These are phyloP conservation scores for Drosophila nigricruria DNA, from an alignment of 2,888 invertebrate species.

Conservation along the genomic window DNA sequence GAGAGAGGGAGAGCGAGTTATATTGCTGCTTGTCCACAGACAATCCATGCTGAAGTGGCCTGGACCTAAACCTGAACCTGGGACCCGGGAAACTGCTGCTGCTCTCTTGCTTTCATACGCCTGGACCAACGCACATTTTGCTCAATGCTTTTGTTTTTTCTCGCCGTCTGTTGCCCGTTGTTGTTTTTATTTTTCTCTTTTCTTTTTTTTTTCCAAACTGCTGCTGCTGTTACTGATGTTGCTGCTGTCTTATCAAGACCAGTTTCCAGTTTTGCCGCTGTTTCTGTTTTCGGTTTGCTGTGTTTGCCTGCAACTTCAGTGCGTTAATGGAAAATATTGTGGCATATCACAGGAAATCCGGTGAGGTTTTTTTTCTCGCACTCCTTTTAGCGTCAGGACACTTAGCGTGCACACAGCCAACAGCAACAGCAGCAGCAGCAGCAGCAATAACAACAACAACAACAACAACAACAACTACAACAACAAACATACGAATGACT, in stretches of 20 bases:
- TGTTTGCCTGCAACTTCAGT: slow-evolving; percentile 72
- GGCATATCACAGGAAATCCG: slow-evolving; percentile 82
- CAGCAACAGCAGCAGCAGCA: slow-evolving; percentile 17
- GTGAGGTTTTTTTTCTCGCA: slow-evolving; percentile 74
- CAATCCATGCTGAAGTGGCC: slow-evolving; percentile 59
- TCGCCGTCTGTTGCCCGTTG: slow-evolving; percentile 29
- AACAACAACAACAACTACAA: slow-evolving; percentile 13
- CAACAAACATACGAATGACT: slow-evolving; percentile 59
- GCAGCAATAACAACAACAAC: too few species aligned
- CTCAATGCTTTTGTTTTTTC: slow-evolving; percentile 38
- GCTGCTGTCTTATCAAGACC: slow-evolving; percentile 70
- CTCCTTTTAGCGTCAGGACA: slow-evolving; percentile 70
- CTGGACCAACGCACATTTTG: slow-evolving; percentile 68
- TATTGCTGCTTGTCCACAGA: slow-evolving; percentile 26
- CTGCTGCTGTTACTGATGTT: slow-evolving; percentile 20
- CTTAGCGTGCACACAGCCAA: slow-evolving; percentile 49
- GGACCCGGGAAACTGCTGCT: slow-evolving; percentile 30
- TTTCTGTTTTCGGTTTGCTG: slow-evolving; percentile 41
- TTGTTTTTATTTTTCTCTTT: slow-evolving; percentile 31
- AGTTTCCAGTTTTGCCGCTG: slow-evolving; percentile 57
- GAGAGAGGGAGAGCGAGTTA: slow-evolving; percentile 20
- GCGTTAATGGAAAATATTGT: slow-evolving; percentile 82
- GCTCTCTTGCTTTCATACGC: slow-evolving; percentile 11
- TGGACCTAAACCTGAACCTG: slow-evolving; percentile 58
- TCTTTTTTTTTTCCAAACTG: slow-evolving; percentile 25